Conservation (phyloP, 2,113 vertebrate genomes). For the Ictalurus punctatus region DNA sequence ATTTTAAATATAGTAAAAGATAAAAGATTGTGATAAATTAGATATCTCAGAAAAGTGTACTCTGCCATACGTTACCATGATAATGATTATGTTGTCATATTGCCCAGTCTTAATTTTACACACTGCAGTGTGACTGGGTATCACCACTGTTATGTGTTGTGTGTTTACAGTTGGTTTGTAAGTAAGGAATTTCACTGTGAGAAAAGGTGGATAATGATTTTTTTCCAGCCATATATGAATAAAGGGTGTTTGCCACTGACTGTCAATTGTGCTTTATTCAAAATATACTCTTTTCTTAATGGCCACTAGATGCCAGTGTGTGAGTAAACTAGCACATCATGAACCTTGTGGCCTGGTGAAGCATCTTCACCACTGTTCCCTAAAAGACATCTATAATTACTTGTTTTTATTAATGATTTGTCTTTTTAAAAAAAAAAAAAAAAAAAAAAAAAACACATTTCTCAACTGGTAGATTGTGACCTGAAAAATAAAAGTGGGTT, state of each 20-base stretch:
- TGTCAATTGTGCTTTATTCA: not conserved
- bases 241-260: not conserved
- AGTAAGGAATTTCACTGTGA: not conserved
- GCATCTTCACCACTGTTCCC: not conserved
- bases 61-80: not conserved
- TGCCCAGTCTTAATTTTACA: not conserved
- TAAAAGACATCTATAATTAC: not conserved
- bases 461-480: not conserved
- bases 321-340: not conserved
- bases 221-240: not conserved
- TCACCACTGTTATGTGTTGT: not conserved
- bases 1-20: not conserved
- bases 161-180: not conserved
- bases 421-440: no score
- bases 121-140: not conserved
- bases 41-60: not conserved
- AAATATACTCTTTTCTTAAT: not conserved
- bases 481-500: not conserved
- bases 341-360: not conserved
- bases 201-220: not conserved
- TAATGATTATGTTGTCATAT: not conserved
- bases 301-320: constrained; percentile 59
- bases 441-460: not conserved
- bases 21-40: not conserved
- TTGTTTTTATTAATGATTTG: not conserved